Evolutionary conservation across 2,113 vertebrate genomes (phyloP), one percentile per base, ranked within the genome.

Genomic region (Phocoena sinus): DNA sequence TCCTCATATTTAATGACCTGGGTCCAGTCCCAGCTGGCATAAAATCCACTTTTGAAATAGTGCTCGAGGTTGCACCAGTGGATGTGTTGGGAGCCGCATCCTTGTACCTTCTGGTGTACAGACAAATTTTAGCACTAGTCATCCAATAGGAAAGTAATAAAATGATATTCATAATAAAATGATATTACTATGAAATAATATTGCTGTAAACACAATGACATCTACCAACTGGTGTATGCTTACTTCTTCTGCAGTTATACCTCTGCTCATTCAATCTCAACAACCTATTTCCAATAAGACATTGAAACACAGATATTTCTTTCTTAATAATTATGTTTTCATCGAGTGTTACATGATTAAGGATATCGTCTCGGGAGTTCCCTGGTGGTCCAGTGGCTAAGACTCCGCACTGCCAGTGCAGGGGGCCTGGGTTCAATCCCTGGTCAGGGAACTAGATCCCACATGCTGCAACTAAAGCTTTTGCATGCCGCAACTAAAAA

Each of bases 331-430:
- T 70, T 67, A 31, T 18, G 11, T 3, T 47, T 84, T 91, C 56
- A 84, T 62, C 1, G 3, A n/a, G 10, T 3, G 14, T 70, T 58
- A 56, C 25, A 9, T 47, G n/a, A 68, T 56, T 36, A 2, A 63
- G 14, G 25, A 79, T 33, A 33, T 58, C 21, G 2, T 63, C 18
- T 58, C 4, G 1, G 50, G 50, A 15, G 50, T 50, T 50, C 50
- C 50, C 50, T 50, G 50, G 50, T 14, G 13, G 47, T 50, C 50
- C 50, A 50, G 14, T 50, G 50, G 50, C 50, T 50, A 50, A 50
- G 50, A 50, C 0, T 0, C 13, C 3, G 1, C 50, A 17, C 15
- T 53, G 50, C 50, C 50, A 53, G 0, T 53, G 50, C 50, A 53
- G 14, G 50, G 50, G 5, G 15, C 50, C 50, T 53, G 50, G 50